A percentile compares a stretch with the other conserved stretches of the same genome.
Conservation (phyloP, 2,888 invertebrate species). For the Caenorhabditis afra region DNA sequence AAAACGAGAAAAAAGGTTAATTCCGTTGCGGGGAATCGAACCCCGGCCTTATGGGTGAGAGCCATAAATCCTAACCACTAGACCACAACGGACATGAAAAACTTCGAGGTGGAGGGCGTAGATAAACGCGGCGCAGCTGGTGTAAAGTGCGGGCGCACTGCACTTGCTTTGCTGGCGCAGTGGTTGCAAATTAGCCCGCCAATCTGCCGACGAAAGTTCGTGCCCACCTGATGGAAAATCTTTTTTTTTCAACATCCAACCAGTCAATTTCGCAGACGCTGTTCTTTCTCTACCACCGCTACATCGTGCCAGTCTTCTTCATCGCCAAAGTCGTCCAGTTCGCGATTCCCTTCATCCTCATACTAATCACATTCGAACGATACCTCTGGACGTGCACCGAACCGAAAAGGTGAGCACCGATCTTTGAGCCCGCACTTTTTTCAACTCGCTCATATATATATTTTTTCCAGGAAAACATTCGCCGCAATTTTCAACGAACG, state of each 20-base stretch:
- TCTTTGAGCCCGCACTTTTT: neutral
- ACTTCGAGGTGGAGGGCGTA: neutral
- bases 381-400: slow-evolving; percentile 70
- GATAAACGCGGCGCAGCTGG: too few relatives aligned
- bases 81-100: slow-evolving; percentile 48
- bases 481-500: slow-evolving; percentile 61
- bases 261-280: too few relatives aligned
- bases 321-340: slow-evolving; percentile 71
- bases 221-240: too few relatives aligned
- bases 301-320: slow-evolving; percentile 69
- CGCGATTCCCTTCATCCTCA: slow-evolving; percentile 71
- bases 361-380: slow-evolving; percentile 71
- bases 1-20: neutral
- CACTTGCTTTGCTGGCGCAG: too few relatives aligned
- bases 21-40: slow-evolving; percentile 70
- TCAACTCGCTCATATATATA: neutral
- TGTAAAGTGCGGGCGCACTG: too few relatives aligned
- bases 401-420: slow-evolving; percentile 58
- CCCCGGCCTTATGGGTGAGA: slow-evolving; percentile 69
- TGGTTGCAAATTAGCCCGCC: too few relatives aligned
- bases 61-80: slow-evolving; percentile 66
- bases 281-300: slow-evolving; percentile 68
- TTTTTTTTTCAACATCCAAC: too few relatives aligned
- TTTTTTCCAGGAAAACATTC: slow-evolving; percentile 57
- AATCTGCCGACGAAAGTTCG: too few relatives aligned